A percentile compares a stretch with the other conserved stretches of the same genome.
phyloP scores from a whole-genome alignment of 1,140 invertebrate species.

The Scaptomyza hsui region DNA sequence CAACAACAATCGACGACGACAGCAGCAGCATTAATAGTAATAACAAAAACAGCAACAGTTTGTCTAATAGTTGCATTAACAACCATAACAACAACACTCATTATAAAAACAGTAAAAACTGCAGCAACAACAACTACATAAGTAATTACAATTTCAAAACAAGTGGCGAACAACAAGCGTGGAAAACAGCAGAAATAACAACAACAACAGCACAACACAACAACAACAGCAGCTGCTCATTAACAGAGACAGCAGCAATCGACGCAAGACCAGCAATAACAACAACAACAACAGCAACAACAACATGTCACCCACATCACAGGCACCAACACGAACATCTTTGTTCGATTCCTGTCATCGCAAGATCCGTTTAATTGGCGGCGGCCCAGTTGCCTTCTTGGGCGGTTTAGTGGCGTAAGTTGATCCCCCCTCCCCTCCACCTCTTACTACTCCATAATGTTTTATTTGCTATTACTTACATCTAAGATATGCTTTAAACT shows the following conservation, averaged over 20 bases:
- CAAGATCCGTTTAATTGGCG: constrained; percentile 88
- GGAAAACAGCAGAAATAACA: constrained; percentile 60
- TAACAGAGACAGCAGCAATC: constrained; percentile 48
- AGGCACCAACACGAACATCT: constrained; percentile 85
- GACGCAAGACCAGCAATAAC: constrained; percentile 17
- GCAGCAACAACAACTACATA: constrained; percentile 69
- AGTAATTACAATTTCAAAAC: constrained; percentile 79
- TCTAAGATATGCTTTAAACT: neutral
- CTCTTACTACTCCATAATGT: no score
- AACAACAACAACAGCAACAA: constrained; percentile 36
- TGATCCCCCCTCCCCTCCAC: constrained; percentile 5
- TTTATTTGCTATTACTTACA: neutral
- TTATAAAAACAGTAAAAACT: constrained; percentile 78
- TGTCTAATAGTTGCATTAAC: constrained; percentile 75
- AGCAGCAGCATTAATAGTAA: constrained; percentile 47
- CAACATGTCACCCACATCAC: constrained; percentile 82
- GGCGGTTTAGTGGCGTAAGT: constrained; percentile 90
- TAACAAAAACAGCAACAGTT: constrained; percentile 52
- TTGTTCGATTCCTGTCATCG: constrained; percentile 89
- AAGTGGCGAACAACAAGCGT: constrained; percentile 72
- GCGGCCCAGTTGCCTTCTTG: constrained; percentile 87
- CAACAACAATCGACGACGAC: constrained; percentile 50
- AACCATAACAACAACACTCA: constrained; percentile 67
- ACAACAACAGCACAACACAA: constrained; percentile 22
- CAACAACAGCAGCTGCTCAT: constrained; percentile 60